Conservation (phyloP, 23 tunicate genomes). For the Phallusia fumigata region DNA sequence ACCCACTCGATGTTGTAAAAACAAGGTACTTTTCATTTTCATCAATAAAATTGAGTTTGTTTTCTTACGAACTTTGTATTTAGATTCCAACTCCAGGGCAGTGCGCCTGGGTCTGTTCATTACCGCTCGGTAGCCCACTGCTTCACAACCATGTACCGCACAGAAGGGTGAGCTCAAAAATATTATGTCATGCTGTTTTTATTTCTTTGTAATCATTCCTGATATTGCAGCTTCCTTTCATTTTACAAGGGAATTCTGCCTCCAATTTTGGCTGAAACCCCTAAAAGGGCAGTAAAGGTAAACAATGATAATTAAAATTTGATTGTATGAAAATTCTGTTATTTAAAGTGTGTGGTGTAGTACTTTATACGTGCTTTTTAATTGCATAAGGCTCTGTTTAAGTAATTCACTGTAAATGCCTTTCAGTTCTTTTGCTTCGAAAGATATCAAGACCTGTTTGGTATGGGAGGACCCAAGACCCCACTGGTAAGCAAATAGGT, state of each 20-base stretch:
- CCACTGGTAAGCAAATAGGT: constrained; percentile 49
- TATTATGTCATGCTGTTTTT: neutral
- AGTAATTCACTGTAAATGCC: neutral
- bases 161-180: constrained; percentile 67
- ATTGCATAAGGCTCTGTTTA: too few relatives aligned
- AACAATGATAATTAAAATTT: neutral
- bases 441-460: constrained; percentile 70
- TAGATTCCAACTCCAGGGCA: constrained; percentile 90
- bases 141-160: constrained; percentile 75
- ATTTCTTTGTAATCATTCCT: neutral
- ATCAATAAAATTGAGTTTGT: too few relatives aligned
- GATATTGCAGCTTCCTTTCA: constrained; percentile 62
- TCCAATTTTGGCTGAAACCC: constrained; percentile 98
- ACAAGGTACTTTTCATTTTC: constrained; percentile 61
- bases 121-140: constrained; percentile 94
- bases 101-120: constrained; percentile 40
- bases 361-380: neutral
- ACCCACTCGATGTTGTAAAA: constrained; percentile 99
- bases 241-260: constrained; percentile 98
- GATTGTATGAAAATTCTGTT: neutral
- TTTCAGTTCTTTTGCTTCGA: constrained; percentile 96
- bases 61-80: neutral
- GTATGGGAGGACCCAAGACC: constrained; percentile 62
- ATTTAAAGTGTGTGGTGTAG: neutral
- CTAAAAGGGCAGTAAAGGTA: constrained; percentile 97